Percentiles rank a stretch among this genome's conserved stretches.
Evolutionary conservation across 2,797 vertebrate genomes (phyloP).

Genomic region (Myotis planiceps): DNA sequence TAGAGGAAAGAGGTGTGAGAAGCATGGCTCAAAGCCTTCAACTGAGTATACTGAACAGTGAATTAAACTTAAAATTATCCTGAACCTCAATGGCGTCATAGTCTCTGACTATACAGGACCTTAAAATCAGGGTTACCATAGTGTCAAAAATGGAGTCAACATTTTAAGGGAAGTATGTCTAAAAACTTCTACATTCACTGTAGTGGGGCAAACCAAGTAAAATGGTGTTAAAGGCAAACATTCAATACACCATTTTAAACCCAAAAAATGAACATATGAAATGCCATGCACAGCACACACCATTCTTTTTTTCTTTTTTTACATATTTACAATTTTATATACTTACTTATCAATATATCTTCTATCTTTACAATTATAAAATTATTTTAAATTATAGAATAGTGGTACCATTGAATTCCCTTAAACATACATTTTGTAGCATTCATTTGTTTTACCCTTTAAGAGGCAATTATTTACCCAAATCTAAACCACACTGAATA

Average conservation of each 20-base stretch:
- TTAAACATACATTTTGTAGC: conserved; percentile 40
- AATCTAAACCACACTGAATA: conserved; percentile 75
- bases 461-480: conserved; percentile 68
- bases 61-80: neutral
- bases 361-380: conserved; percentile 85
- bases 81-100: neutral
- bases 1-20: neutral
- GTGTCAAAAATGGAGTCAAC: neutral
- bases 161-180: neutral
- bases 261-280: conserved; percentile 41
- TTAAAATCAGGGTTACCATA: neutral
- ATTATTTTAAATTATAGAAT: conserved; percentile 69
- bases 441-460: conserved; percentile 43
- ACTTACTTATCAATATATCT: conserved; percentile 84
- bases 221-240: conserved; percentile 34
- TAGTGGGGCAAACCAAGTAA: neutral
- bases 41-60: neutral
- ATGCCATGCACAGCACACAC: conserved; percentile 77
- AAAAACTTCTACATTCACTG: neutral
- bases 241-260: conserved; percentile 56
- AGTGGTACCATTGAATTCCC: conserved; percentile 57
- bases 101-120: neutral
- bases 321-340: conserved; percentile 90
- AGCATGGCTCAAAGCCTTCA: neutral
- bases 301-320: conserved; percentile 51